Base-by-base conservation (phyloP, 2,888 invertebrate species). In the Dolomedes plantarius region DNA sequence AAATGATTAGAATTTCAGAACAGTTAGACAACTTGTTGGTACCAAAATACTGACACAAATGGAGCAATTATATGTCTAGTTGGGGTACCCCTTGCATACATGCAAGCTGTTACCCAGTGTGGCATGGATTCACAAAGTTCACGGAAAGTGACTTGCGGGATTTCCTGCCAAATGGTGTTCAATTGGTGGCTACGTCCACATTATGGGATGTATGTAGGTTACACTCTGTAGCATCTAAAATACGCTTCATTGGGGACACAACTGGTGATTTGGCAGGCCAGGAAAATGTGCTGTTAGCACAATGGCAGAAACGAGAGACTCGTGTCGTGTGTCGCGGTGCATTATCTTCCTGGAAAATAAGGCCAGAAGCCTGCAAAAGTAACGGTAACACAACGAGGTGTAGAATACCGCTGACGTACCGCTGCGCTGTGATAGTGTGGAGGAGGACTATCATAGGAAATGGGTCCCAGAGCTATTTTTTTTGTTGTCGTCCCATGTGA, bases 381-480 rank as follows among this genome's bases (percentile, higher is more conserved):
- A 72, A 19, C 72, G 23, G 11, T 3, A 46, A 16, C 16, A 46
- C n/a, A n/a, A n/a, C n/a, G n/a, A n/a, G n/a, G n/a, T n/a, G n/a
- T n/a, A n/a, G n/a, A n/a, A n/a, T n/a, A 46, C 16, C n/a, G 46
- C 46, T 46, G 46, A 68, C 1, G 69, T 5, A 5, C 31, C 31
- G 32, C 31, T 29, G 32, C 0, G n/a, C 69, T 69, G 69, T 69
- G 69, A 69, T 31, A 29, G 31, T 69, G 69, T 69, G n/a, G n/a
- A 69, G 29, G 23, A 69, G 69, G 31, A 69, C 31, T 31, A 69
- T 69, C 28, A 41, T 31, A 69, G 29, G 32, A 62, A 27, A 62
- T 62, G 27, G 62, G 0, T 31, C 31, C 31, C 69, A 69, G 69
- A 31, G 29, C 31, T 64, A 64, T 65, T 64, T 64, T 13, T 65